These are phyloP conservation scores for Aradophagus sp. DNA, from an alignment of 1,140 invertebrate species.

Conservation along the genomic window DNA sequence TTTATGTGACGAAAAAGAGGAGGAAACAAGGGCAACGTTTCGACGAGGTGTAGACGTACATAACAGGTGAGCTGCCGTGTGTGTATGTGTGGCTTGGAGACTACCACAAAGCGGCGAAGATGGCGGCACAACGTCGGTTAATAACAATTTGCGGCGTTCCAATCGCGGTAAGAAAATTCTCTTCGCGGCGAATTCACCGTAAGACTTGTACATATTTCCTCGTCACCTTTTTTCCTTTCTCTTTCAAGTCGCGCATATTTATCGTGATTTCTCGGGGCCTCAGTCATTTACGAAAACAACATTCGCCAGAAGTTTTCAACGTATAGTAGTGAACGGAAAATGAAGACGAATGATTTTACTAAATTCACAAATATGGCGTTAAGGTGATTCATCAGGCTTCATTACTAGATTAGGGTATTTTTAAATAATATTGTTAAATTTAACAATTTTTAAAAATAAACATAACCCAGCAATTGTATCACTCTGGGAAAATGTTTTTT, in stretches of 20 bases:
- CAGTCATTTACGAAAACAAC: too few species aligned
- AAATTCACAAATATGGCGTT: too few species aligned
- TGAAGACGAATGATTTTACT: too few species aligned
- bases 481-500: too few species aligned
- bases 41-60: slow-evolving; percentile 33
- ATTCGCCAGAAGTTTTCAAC: too few species aligned
- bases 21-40: slow-evolving; percentile 29
- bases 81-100: slow-evolving; percentile 16
- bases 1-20: slow-evolving; percentile 44
- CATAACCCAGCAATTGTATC: too few species aligned
- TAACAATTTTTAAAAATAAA: too few species aligned
- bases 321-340: too few species aligned
- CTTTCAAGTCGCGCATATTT: slow-evolving; percentile 4
- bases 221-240: not conserved
- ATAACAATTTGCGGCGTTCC: slow-evolving; percentile 36
- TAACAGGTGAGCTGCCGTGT: slow-evolving; percentile 25
- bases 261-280: too few species aligned
- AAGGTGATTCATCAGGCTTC: too few species aligned
- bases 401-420: too few species aligned
- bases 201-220: slow-evolving; percentile 9
- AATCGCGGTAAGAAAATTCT: slow-evolving; percentile 10
- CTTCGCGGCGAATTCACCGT: slow-evolving; percentile 6
- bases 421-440: too few species aligned
- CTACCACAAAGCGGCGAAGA: slow-evolving; percentile 2
- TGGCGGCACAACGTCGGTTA: slow-evolving; percentile 31